Conservation (phyloP, 2,797 vertebrate genomes). For the Gymnopithys bicolor region DNA sequence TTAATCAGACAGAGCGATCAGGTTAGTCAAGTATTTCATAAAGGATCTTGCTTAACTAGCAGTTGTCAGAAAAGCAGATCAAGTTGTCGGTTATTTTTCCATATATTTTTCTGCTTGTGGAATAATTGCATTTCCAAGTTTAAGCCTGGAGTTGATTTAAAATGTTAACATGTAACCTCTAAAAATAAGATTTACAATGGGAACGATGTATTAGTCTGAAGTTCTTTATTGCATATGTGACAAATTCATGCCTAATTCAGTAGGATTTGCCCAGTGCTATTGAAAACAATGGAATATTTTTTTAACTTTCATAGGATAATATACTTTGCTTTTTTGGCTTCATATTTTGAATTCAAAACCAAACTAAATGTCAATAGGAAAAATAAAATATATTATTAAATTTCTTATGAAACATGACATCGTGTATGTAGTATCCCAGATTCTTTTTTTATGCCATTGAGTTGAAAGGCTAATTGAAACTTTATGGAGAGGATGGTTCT, state of each 20-base stretch:
- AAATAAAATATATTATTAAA: constrained; percentile 26
- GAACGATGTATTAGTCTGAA: constrained; percentile 51
- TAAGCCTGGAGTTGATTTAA: constrained; percentile 61
- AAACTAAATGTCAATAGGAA: constrained; percentile 57
- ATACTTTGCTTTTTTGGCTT: constrained; percentile 56
- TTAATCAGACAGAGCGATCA: background rate
- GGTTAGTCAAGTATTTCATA: background rate
- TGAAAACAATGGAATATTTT: constrained; percentile 68
- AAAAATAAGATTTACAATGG: constrained; percentile 39
- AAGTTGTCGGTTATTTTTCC: background rate
- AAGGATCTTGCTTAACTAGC: background rate
- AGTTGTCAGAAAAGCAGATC: background rate
- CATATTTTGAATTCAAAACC: constrained; percentile 52
- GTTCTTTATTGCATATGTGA: constrained; percentile 39
- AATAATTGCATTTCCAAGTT: constrained; percentile 18
- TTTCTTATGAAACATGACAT: constrained; percentile 30
- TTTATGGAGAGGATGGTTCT: constrained; percentile 38
- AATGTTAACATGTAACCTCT: constrained; percentile 51
- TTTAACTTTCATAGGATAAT: constrained; percentile 59
- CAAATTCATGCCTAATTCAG: constrained; percentile 58
- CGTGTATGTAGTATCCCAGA: background rate
- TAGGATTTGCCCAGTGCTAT: constrained; percentile 49
- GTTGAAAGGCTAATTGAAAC: constrained; percentile 61
- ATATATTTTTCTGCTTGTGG: background rate
- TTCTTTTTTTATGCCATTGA: constrained; percentile 34